Evolutionary conservation across 2,113 vertebrate genomes (phyloP), one percentile per base, ranked within the genome.

Genomic region (Chloropsis cyanopogon): DNA sequence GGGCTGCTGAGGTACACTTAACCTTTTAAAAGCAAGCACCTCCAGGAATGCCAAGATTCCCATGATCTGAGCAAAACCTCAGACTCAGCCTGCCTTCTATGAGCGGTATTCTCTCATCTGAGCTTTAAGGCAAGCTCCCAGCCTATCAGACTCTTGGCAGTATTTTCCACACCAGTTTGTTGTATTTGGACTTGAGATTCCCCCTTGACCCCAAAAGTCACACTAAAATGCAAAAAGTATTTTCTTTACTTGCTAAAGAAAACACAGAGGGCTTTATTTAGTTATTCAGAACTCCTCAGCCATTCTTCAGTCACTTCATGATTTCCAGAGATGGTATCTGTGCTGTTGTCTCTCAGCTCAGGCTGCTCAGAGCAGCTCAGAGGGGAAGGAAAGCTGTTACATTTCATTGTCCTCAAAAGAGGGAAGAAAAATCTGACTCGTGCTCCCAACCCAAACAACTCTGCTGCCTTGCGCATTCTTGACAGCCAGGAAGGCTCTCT

Each of bases 171-270:
- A 79, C 78, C 35, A 42, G 95, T 94, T 95, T 97, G 95, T 96
- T 98, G 96, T 97, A 85, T 96, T 98, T 98, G 98, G 97, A 98
- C 73, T 94, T 53, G 4, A 97, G 92, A 80, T 84, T 97, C 93
- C 93, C 94, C 93, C 81, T 94, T 97, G 96, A 97, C 94, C 97
- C 96, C 96, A 88, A 37, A 98, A 97, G 96, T 97, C 93, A 96
- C 95, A 93, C 96, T 97, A 97, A 97, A 98, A 97, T 28, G 88
- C 95, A 97, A 94, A 90, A 98, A 97, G 96, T 98, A 95, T 97
- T 98, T 98, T 98, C 96, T 98, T 98, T 97, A 95, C 96, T 98
- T 93, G 93, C 92, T 95, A 97, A 97, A 97, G 95, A 97, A 97
- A 98, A 97, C 96, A 98, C 94, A 93, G 94, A 86, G 80, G 84